Conservation (phyloP, 2,113 vertebrate species). For the Corythoichthys haematopterus region DNA sequence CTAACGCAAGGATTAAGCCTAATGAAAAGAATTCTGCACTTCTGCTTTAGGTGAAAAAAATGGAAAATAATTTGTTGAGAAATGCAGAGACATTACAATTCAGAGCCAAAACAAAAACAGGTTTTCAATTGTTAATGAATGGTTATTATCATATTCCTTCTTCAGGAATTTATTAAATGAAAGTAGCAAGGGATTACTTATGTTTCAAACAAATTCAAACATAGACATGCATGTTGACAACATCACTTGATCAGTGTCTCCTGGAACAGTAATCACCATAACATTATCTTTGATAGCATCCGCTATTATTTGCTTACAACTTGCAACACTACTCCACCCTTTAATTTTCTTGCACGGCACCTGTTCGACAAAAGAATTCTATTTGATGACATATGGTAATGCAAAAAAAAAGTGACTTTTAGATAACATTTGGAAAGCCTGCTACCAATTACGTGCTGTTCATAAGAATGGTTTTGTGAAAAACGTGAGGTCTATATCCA, state of each 20-base stretch:
- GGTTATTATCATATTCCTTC: not conserved
- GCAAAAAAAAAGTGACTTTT: not conserved
- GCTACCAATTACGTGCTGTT: not conserved
- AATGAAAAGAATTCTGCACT: no score
- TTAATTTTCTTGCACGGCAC: not conserved
- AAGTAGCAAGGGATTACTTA: no score
- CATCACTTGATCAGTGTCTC: not conserved
- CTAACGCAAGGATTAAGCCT: no score
- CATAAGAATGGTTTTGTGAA: constrained; percentile 6
- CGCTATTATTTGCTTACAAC: not conserved
- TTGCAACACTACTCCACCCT: not conserved
- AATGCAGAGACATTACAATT: not conserved
- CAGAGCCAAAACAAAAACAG: not conserved
- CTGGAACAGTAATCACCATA: not conserved
- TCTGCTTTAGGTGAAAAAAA: no score
- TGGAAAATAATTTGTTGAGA: not conserved
- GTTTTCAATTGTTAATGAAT: no score
- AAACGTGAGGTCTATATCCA: constrained; percentile 18
- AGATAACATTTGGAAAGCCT: not conserved
- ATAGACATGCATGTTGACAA: not conserved
- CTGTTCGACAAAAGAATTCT: not conserved
- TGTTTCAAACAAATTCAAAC: not conserved
- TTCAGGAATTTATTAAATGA: not conserved
- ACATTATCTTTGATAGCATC: not conserved
- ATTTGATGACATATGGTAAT: not conserved